phyloP scores from a whole-genome alignment of 2,113 vertebrate genomes.

The Fregata magnificens region DNA sequence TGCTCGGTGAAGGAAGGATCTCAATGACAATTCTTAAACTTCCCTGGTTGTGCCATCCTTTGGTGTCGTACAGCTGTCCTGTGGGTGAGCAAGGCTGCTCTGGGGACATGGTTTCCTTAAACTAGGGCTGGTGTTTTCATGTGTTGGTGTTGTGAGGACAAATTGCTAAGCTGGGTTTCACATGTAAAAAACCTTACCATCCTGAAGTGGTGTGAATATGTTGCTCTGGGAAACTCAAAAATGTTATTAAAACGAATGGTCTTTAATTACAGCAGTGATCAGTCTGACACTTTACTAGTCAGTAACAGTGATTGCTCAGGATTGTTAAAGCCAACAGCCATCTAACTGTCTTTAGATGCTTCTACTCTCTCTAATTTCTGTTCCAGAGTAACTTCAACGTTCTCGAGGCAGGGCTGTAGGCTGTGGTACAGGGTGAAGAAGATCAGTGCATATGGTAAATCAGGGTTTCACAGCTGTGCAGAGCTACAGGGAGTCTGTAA shows the following conservation, averaged over 20 bases:
- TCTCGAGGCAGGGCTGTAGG: background rate
- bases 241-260: background rate
- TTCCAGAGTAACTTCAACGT: background rate
- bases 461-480: background rate
- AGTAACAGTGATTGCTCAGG: background rate
- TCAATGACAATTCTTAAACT: background rate
- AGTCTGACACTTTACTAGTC: background rate
- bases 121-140: background rate
- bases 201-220: background rate
- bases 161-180: background rate
- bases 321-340: background rate
- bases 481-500: background rate
- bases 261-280: background rate
- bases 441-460: background rate
- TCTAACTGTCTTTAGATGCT: background rate
- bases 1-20: background rate
- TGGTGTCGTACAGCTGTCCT: rapidly evolving
- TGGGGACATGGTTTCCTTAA: background rate
- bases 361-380: background rate
- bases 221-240: background rate
- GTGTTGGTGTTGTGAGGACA: background rate
- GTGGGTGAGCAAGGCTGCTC: background rate
- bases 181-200: background rate
- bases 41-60: background rate
- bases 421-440: background rate